Evolutionary conservation across 2,113 vertebrate species (phyloP), one percentile per base, ranked within the genome.

Genomic region (Esox niger): DNA sequence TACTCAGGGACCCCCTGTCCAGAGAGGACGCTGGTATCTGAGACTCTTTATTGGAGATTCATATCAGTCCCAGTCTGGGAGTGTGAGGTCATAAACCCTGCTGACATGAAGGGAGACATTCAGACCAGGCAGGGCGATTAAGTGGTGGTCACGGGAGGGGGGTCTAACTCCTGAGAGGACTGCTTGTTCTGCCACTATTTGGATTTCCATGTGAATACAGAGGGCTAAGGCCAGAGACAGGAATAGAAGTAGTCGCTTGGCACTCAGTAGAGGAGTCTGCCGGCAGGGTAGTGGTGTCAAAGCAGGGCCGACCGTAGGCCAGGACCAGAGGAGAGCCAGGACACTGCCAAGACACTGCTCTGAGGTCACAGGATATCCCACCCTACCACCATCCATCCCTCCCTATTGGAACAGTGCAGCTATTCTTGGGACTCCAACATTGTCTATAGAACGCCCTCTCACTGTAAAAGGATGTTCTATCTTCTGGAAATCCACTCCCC

Each of bases 101-200:
- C 71, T 30, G 2, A 77, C 76, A 90, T 91, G 82, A 91, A 91
- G 86, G 74, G 81, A 70, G 71, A 64, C 77, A 88, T 92, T 91
- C 83, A 91, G 71, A 31, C 23, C 74, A 27, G 72, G 69, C 76
- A 71, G 76, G 80, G 62, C 57, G 66, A 73, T 29, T 69, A 54
- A 60, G 67, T 31, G 68, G 77, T 66, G 21, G 35, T 56, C 68
- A 72, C 68, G 33, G 77, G 74, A 68, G 72, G 71, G 66, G 6
- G 78, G 62, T 76, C 71, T 77, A 80, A 29, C 68, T 70, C 76
- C 76, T 90, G 78, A 91, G 86, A 87, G 83, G 71, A 71, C 49
- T 55, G 72, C 85, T 90, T 92, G 88, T 91, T 90, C 81, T 90
- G 65, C 4, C 6, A 15, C 75, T 88, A 74, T 89, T 89, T 90